These are phyloP conservation scores for Morpho deidamia DNA, from an alignment of 2,888 invertebrate genomes.

Conservation along the genomic window DNA sequence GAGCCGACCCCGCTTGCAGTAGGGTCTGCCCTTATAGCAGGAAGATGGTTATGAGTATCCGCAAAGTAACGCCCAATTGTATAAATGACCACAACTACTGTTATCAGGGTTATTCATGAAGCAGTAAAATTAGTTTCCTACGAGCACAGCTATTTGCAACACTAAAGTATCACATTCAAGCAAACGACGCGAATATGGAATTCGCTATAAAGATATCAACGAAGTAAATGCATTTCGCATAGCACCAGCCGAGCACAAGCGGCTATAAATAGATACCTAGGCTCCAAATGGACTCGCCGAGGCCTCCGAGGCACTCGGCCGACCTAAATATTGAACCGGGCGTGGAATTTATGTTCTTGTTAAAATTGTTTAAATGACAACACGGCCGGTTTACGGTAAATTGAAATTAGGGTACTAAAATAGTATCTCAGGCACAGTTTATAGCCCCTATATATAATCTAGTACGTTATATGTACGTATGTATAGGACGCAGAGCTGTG, in stretches of 20 bases:
- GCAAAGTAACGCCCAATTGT: too few relatives aligned
- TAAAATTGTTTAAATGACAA: conserved; percentile 24
- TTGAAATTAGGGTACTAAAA: conserved; percentile 21
- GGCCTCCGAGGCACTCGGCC: conserved; percentile 35
- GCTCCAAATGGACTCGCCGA: conserved; percentile 27
- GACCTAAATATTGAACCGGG: conserved; percentile 33
- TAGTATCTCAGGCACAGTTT: not conserved
- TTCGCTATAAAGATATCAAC: conserved; percentile 23
- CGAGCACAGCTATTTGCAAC: conserved; percentile 1
- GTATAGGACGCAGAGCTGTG: too few relatives aligned
- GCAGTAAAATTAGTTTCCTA: conserved; percentile 1
- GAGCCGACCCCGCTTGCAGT: too few relatives aligned
- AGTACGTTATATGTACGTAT: too few relatives aligned
- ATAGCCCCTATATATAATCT: not conserved
- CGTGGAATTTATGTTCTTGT: conserved; percentile 24
- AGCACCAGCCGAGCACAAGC: conserved; percentile 18
- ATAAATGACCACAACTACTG: too few relatives aligned
- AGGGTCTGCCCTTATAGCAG: too few relatives aligned
- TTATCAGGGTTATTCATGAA: too few relatives aligned
- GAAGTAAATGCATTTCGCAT: conserved; percentile 24
- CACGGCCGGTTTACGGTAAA: conserved; percentile 19
- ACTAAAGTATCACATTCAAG: conserved; percentile 14
- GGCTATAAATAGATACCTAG: conserved; percentile 31
- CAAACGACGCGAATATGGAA: conserved; percentile 19
- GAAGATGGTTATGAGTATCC: too few relatives aligned